Percentiles rank a stretch among this genome's conserved stretches.
phyloP scores from a whole-genome alignment of 1,140 invertebrate species.

The Drosophila sturtevanti region DNA sequence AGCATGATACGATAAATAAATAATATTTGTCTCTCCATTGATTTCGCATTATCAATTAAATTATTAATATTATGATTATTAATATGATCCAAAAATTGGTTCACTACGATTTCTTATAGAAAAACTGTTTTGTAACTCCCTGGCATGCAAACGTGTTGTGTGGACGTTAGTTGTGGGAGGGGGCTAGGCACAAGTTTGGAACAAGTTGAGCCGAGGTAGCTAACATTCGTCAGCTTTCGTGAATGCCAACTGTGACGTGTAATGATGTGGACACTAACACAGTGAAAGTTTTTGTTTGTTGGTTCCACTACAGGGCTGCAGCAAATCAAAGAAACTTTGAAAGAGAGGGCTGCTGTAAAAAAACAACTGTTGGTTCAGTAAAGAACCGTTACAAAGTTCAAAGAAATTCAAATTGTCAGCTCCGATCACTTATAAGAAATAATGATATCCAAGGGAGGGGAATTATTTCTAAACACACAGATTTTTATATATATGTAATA shows the following conservation, averaged over 20 bases:
- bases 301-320: slow-evolving; percentile 11
- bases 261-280: slow-evolving; percentile 18
- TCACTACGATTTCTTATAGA: background rate
- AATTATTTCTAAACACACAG: too few relatives aligned
- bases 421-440: too few relatives aligned
- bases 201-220: background rate
- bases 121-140: slow-evolving; percentile 48
- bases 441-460: too few relatives aligned
- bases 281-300: background rate
- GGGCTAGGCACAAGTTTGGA: background rate
- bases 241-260: slow-evolving; percentile 48
- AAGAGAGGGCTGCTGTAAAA: background rate
- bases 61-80: too few relatives aligned
- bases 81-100: background rate
- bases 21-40: too few relatives aligned
- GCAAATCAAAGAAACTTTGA: background rate
- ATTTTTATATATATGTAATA: too few relatives aligned
- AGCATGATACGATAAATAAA: too few relatives aligned
- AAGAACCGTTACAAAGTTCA: background rate
- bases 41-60: too few relatives aligned
- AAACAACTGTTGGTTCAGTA: background rate
- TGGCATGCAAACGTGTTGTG: slow-evolving; percentile 39
- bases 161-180: slow-evolving; percentile 20
- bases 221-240: slow-evolving; percentile 23
- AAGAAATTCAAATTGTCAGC: background rate